Base-by-base conservation (phyloP, 2,888 invertebrate genomes). In the Helobdella robusta region DNA sequence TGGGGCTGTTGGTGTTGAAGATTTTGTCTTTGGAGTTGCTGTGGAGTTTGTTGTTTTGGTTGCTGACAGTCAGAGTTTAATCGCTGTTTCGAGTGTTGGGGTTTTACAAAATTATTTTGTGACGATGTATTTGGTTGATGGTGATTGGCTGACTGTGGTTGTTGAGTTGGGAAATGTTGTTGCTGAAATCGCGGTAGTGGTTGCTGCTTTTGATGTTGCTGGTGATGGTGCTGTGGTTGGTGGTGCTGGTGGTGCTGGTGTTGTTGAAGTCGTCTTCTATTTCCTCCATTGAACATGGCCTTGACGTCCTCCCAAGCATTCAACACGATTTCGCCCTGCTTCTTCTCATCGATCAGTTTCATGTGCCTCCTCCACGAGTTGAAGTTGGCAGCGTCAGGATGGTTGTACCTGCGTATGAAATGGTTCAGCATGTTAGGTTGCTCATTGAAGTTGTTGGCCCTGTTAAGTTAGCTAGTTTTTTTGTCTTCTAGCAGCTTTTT, bases 211-310 rank as follows among this genome's bases (percentile, higher is more conserved):
- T 40, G 44, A 15, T n/a, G 11, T 40, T 30, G 56, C 25, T 28
- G 56, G 11, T n/a, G 11, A 15, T 30, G 56, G 6, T 28, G 56
- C 56, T 56, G 56, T 30, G 56, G 4, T n/a, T 28, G 28, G 6
- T 8, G 1, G 56, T 56, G 56, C 4, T 25, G 6, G 56, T 56
- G 56, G n/a, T n/a, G 6, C 6, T 56, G 56, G 23, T 28, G 32
- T 4, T 28, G 32, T 5, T 56, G 4, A 28, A 56, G 28, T 30
- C 56, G 25, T 77, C 91, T 91, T 64, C 92, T 82, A 0, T 89
- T 91, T 0, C 95, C 95, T 0, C 95, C 95, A 79, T 97, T 97
- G 79, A 95, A 97, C 94, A 95, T 95, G 2, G 95, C 95, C 75
- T 95, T 95, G 0, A 95, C 94, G 78, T 95, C 95, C 80, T 94